Percentiles rank a stretch among this genome's conserved stretches.
phyloP scores from a whole-genome alignment of 2,797 vertebrate species.

The Tenualosa ilisha region DNA sequence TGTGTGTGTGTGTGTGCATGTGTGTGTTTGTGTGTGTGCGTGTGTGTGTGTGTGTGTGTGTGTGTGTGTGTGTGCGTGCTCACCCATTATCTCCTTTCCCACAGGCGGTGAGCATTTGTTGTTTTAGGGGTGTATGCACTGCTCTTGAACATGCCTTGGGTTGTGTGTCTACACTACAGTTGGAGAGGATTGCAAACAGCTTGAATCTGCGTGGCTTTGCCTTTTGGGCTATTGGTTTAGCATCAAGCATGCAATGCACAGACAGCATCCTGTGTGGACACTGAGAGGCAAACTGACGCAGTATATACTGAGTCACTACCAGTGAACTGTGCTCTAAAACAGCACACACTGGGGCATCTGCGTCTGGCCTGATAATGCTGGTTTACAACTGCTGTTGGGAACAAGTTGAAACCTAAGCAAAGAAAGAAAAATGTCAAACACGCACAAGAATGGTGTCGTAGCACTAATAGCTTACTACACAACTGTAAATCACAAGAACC shows the following conservation, averaged over 20 bases:
- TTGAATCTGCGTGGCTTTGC: background rate
- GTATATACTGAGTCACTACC: background rate
- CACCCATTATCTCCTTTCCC: background rate
- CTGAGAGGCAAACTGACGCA: background rate
- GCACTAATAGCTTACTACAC: background rate
- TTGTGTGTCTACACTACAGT: background rate
- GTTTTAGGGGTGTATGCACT: background rate
- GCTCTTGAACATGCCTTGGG: background rate
- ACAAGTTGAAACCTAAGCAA: background rate
- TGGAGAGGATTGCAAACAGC: background rate
- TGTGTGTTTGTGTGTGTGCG: background rate
- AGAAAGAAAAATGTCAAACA: background rate
- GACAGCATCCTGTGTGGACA: background rate
- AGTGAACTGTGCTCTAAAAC: background rate
- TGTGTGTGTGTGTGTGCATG: background rate
- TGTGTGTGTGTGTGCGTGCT: background rate
- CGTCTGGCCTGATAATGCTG: background rate
- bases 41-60: background rate
- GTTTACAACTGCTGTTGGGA: background rate
- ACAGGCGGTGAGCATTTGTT: background rate
- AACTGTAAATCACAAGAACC: background rate
- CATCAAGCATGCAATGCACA: conserved; percentile 4
- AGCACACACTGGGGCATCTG: background rate
- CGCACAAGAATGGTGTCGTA: background rate
- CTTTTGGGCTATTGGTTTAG: background rate